These are phyloP conservation scores for Danaus chrysippus DNA, from an alignment of 2,888 invertebrate genomes.

Conservation along the genomic window DNA sequence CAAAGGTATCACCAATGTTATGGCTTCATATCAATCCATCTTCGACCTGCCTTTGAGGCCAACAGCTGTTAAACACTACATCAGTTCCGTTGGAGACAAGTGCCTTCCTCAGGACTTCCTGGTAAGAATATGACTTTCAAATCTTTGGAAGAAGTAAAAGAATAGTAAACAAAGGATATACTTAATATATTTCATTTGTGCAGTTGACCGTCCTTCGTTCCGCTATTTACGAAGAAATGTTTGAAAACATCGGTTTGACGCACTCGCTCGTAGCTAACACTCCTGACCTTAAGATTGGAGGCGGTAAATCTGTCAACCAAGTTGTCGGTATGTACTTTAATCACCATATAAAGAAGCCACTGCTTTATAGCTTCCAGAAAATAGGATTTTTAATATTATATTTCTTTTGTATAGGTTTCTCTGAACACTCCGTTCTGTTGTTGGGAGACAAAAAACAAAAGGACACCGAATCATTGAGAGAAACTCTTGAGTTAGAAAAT, in stretches of 20 bases:
- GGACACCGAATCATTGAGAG: constrained; percentile 75
- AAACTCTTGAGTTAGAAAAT: constrained; percentile 65
- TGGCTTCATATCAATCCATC: constrained; percentile 81
- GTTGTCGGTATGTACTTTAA: constrained; percentile 72
- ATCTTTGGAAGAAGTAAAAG: not conserved
- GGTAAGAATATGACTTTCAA: constrained; percentile 59
- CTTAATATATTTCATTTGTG: constrained; percentile 1
- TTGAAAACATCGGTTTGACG: constrained; percentile 78
- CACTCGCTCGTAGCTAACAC: constrained; percentile 81
- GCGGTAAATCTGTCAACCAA: constrained; percentile 76
- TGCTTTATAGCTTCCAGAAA: not conserved
- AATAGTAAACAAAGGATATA: not conserved
- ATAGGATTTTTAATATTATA: not conserved
- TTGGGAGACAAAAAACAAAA: constrained; percentile 83
- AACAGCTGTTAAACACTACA: constrained; percentile 85
- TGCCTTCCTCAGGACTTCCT: constrained; percentile 77
- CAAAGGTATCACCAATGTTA: constrained; percentile 74
- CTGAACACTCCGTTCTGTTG: constrained; percentile 79
- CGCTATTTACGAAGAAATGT: constrained; percentile 42
- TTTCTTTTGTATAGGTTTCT: constrained; percentile 66
- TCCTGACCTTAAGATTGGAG: constrained; percentile 72
- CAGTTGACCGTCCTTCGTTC: constrained; percentile 42
- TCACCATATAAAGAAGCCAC: not conserved
- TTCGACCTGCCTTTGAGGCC: constrained; percentile 86
- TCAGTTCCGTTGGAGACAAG: constrained; percentile 81